Evolutionary conservation across 2,797 vertebrate genomes (phyloP).

Genomic region (Chloroceryle inda): DNA sequence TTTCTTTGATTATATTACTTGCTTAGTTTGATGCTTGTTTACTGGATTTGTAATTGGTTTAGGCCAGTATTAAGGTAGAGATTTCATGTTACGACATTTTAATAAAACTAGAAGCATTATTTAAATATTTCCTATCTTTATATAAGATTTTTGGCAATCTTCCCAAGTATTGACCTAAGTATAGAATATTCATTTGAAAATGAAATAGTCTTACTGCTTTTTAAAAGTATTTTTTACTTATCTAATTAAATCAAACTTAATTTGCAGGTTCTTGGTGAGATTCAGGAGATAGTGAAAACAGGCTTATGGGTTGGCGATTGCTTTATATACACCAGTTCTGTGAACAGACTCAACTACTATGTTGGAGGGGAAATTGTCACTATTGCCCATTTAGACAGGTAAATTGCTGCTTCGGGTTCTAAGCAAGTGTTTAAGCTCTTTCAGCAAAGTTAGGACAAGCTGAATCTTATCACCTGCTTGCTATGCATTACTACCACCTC

Average conservation of each 20-base stretch:
- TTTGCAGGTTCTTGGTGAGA: conserved; percentile 95
- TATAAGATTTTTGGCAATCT: not conserved
- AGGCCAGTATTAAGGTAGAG: not conserved
- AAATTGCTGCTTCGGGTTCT: not conserved
- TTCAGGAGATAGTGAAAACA: conserved; percentile 98
- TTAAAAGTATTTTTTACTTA: not conserved
- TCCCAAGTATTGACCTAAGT: not conserved
- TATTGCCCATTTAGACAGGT: conserved; percentile 98
- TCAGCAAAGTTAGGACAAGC: not conserved
- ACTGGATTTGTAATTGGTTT: not conserved
- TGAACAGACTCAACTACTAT: conserved; percentile 98
- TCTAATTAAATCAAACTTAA: not conserved
- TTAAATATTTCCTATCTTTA: not conserved
- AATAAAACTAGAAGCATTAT: not conserved
- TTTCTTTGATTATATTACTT: not conserved
- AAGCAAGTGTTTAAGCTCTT: not conserved
- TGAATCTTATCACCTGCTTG: not conserved
- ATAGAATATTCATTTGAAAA: not conserved
- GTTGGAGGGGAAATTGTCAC: conserved; percentile 99
- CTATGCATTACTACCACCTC: not conserved
- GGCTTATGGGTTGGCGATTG: conserved; percentile 99
- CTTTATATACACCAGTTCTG: conserved; percentile 99
- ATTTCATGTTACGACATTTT: not conserved
- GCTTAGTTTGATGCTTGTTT: not conserved
- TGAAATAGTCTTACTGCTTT: not conserved